Base-by-base conservation (phyloP, 2,797 vertebrate species). In the Pseudochromis fuscus region DNA sequence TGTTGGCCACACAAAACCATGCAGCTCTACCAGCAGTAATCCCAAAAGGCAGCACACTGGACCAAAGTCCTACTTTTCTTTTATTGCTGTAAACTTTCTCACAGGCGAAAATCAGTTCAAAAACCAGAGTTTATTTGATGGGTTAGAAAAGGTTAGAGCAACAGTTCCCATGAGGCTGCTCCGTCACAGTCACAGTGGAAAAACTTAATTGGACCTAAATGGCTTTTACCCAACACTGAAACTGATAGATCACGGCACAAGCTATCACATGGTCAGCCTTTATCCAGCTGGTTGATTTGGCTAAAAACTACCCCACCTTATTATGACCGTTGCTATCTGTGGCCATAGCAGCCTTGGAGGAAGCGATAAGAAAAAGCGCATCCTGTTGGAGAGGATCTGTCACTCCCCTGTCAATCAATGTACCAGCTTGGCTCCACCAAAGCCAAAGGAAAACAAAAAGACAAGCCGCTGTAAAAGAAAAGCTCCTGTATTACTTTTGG, bases 321-420 rank as follows among this genome's bases (percentile, higher is more conserved):
- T 53, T 64, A 50, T 46, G 19, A 53, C 9, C 3, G 16, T 11
- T 27, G 8, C 30, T 44, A 18, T 11, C 48, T 73, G 24, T 55
- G 31, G 11, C 9, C 2, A 59, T 5, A 53, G 28, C 49, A 70
- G 71, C 52, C 49, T 62, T 77, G 81, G 48, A 83, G 87, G 89
- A 91, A 86, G 73, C 79, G 90, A 91, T 89, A 91, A 89, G 88
- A 69, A 80, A 69, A 81, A 33, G 46, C 49, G 75, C 75, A 85
- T 90, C 79, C 87, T 73, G 82, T 52, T 70, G 35, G 33, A 62
- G 57, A 24, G 59, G 61, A 59, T 69, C 50, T 85, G 70, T 69
- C 68, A 53, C 18, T 66, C 30, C 3, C 40, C 38, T 83, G 86
- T 85, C 88, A 83, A 77, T 90, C 83, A 83, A 67, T 77, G 57